Evolutionary conservation across 2,888 invertebrate species (phyloP), one percentile per base, ranked within the genome.

Genomic region (Pedicia rivosa): DNA sequence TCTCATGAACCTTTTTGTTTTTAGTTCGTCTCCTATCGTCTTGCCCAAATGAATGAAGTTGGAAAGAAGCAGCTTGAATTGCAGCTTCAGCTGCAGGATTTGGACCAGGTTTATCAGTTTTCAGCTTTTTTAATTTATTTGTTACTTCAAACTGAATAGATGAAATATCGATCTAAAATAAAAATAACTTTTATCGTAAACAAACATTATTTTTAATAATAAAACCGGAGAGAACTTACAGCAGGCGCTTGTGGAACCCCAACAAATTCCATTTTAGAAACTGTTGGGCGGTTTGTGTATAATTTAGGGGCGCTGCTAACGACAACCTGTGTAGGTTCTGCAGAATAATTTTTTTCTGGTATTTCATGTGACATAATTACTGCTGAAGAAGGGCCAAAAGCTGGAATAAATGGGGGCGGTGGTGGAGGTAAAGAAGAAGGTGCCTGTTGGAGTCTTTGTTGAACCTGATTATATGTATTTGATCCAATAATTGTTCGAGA

Each of bases 251-350:
- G 48, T 3, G 56, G 50, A 19, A 56, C 53, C 5, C 53, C 49
- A 19, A 53, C 53, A 16, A 57, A 51, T 42, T 61, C 59, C 2
- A 39, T 35, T 40, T 35, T 37, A 10, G 38, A 38, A 17, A 60
- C 57, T 1, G 60, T 38, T 54, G 70, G 57, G 48, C 71, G 43
- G 45, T 70, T 65, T 44, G 70, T 71, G 49, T 78, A 79, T 1
- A 78, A 55, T 43, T 77, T 72, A 1, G 78, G 78, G 10, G 78
- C 78, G 12, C 77, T 76, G 10, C 75, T 73, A 1, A 79, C 62
- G 1, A 79, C 73, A 2, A 72, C 68, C 0, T 76, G 74, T 46
- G 72, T 72, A 35, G 59, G 50, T 31, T 55, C 51, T 10, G 56
- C 42, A 8, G 52, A 46, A 40, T 52, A 58, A 0, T 65, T 60